Conservation (phyloP, 2,888 invertebrate species). For the Scaptomyza reducta region DNA sequence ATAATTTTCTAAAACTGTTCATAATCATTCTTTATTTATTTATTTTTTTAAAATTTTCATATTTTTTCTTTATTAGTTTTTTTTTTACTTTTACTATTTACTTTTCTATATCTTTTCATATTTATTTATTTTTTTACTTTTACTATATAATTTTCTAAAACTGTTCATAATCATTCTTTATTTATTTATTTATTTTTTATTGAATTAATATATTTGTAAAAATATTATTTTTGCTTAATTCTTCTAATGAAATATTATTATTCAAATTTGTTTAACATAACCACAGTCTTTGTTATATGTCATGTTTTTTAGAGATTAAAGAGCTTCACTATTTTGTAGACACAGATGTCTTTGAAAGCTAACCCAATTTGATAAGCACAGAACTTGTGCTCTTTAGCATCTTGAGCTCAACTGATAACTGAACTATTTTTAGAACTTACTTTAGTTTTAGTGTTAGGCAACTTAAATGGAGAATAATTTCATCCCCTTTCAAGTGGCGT, state of each 20-base stretch:
- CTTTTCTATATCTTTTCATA: too few relatives aligned
- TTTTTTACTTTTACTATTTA: too few relatives aligned
- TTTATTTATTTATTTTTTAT: too few relatives aligned
- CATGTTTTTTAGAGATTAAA: background rate
- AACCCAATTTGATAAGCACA: conserved; percentile 64
- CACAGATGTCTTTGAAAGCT: conserved; percentile 1
- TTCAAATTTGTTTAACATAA: background rate
- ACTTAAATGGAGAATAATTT: conserved; percentile 6
- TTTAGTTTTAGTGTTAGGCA: background rate
- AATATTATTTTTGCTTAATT: too few relatives aligned
- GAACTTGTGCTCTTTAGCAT: background rate
- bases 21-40: too few relatives aligned
- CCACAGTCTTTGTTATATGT: background rate
- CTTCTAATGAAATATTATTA: background rate
- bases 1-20: too few relatives aligned
- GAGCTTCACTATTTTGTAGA: background rate
- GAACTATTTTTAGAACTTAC: conserved; percentile 17
- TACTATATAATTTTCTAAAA: too few relatives aligned
- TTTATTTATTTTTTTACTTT: too few relatives aligned
- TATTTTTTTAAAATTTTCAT: too few relatives aligned
- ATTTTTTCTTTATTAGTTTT: too few relatives aligned
- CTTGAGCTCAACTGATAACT: conserved; percentile 11
- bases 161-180: too few relatives aligned
- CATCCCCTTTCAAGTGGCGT: conserved; percentile 63
- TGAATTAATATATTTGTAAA: too few relatives aligned